Percentiles rank a stretch among this genome's conserved stretches.
Conservation (phyloP, 2,797 vertebrate genomes). For the Chiroxiphia lanceolata region DNA sequence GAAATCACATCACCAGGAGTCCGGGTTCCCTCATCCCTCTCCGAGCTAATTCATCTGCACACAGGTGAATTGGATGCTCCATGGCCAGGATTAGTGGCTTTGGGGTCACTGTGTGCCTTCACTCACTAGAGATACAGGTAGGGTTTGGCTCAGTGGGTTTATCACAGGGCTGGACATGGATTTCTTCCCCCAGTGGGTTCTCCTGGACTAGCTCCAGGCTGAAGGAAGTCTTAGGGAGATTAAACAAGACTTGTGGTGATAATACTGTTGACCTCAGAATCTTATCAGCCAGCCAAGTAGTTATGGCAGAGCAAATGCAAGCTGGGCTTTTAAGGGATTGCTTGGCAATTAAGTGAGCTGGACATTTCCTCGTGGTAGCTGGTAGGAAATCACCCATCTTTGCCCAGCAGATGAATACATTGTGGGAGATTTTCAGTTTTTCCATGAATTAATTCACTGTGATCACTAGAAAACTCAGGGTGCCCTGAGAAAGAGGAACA, state of each 20-base stretch:
- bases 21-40: background rate
- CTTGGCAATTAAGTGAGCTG: slow-evolving; percentile 60
- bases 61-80: background rate
- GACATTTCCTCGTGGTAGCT: background rate
- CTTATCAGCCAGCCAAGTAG: slow-evolving; percentile 36
- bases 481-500: background rate
- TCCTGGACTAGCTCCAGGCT: background rate
- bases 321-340: slow-evolving; percentile 40
- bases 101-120: background rate
- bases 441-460: background rate
- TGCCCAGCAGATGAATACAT: slow-evolving; percentile 37
- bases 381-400: slow-evolving; percentile 49
- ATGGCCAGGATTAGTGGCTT: background rate
- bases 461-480: background rate
- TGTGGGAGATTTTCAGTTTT: background rate
- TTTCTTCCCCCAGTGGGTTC: background rate
- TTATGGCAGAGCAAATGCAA: slow-evolving; percentile 18
- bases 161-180: background rate
- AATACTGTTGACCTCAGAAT: background rate
- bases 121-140: background rate
- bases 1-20: background rate
- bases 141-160: background rate
- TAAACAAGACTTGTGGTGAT: slow-evolving; percentile 9
- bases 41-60: background rate
- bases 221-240: background rate